Conservation (phyloP, 2,113 vertebrate genomes). For the Heteronetta atricapilla region DNA sequence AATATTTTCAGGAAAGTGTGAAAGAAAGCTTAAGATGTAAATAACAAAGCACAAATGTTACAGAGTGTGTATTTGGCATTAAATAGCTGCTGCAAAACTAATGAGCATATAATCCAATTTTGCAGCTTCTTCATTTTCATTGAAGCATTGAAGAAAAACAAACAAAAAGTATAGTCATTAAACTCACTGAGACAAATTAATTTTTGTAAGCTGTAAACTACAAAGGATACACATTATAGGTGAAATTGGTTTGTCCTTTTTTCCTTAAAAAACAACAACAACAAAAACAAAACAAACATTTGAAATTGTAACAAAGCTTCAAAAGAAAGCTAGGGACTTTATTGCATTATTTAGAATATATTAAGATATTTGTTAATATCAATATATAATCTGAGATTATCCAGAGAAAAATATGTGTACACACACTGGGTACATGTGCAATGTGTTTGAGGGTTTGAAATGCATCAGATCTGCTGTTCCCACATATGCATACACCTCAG, state of each 20-base stretch:
- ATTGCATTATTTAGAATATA: not conserved
- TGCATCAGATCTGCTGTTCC: not conserved
- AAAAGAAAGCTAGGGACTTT: not conserved
- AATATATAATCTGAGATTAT: not conserved
- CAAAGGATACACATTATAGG: not conserved
- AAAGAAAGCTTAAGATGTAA: not conserved
- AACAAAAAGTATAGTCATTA: slow-evolving; percentile 22
- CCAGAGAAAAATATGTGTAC: not conserved
- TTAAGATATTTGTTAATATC: not conserved
- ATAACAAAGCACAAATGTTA: not conserved
- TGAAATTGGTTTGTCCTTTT: not conserved
- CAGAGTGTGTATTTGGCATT: not conserved
- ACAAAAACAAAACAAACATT: not conserved
- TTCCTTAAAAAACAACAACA: too few relatives aligned
- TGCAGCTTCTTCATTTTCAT: slow-evolving; percentile 8
- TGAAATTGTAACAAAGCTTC: not conserved
- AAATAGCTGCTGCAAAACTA: slow-evolving; percentile 31
- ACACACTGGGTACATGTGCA: accelerated
- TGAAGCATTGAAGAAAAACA: slow-evolving; percentile 27
- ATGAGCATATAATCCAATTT: slow-evolving; percentile 56
- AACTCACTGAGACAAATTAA: slow-evolving; percentile 31
- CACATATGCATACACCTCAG: too few relatives aligned
- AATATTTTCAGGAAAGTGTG: not conserved
- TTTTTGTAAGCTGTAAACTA: slow-evolving; percentile 9
- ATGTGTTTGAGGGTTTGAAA: not conserved